Percentiles rank a stretch among this genome's conserved stretches.
phyloP scores from a whole-genome alignment of 64 coral and sea anemone genomes.

The Platygyra sinensis region DNA sequence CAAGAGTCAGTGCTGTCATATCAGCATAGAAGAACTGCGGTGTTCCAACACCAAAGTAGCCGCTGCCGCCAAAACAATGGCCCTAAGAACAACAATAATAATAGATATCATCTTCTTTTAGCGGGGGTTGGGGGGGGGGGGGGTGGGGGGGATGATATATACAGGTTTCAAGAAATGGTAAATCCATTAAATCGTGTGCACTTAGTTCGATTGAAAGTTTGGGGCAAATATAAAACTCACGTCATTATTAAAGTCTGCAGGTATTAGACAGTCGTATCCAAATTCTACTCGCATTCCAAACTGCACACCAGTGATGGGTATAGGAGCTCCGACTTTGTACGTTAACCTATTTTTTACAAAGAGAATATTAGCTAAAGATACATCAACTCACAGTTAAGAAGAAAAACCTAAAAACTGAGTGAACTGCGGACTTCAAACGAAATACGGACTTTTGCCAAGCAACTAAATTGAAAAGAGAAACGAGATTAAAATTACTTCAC shows the following conservation, averaged over 20 bases:
- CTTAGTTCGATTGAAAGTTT: neutral
- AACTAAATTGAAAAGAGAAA: no score
- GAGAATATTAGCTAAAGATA: neutral
- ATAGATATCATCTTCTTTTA: neutral
- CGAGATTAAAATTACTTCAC: no score
- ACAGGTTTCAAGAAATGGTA: neutral
- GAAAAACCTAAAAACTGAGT: no score
- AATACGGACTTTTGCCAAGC: no score
- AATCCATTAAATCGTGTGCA: neutral
- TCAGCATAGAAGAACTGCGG: slow-evolving; percentile 84
- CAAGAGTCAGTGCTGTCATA: slow-evolving; percentile 84
- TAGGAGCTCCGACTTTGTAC: slow-evolving; percentile 83
- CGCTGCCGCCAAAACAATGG: slow-evolving; percentile 91
- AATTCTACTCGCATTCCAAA: slow-evolving; percentile 93
- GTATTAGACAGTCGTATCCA: slow-evolving; percentile 86
- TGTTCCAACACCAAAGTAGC: slow-evolving; percentile 81
- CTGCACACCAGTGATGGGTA: slow-evolving; percentile 90
- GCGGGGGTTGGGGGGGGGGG: no score
- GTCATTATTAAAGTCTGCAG: slow-evolving; percentile 79
- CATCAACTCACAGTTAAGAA: no score
- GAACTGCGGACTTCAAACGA: no score
- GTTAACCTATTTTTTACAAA: slow-evolving; percentile 42
- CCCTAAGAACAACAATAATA: slow-evolving; percentile 50
- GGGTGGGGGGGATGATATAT: no score
- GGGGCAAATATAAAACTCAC: slow-evolving; percentile 41